Conservation (phyloP, 1,140 invertebrate genomes). For the Pseudomyrmex dendroicus region DNA sequence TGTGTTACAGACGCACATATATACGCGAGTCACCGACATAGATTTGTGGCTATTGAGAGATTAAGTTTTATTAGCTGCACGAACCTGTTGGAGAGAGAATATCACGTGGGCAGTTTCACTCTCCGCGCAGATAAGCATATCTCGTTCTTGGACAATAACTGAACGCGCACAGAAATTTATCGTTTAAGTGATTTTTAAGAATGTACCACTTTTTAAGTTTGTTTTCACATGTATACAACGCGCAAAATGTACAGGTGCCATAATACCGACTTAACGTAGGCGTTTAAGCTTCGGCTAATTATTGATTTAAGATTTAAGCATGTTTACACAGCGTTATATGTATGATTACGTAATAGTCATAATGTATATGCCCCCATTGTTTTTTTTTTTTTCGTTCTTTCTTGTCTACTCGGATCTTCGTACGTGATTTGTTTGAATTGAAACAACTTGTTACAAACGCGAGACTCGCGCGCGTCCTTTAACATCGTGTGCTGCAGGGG, state of each 20-base stretch:
- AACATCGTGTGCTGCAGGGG: not conserved
- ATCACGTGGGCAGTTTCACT: conserved; percentile 16
- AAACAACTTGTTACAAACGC: not conserved
- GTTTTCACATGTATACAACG: not conserved
- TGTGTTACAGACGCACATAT: not conserved
- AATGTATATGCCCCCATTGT: conserved; percentile 1
- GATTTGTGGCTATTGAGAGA: not conserved
- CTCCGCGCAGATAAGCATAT: conserved; percentile 32
- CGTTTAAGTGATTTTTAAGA: not conserved
- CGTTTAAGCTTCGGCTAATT: not conserved
- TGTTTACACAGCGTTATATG: not conserved
- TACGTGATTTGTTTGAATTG: conserved; percentile 10
- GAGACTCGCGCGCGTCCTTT: not conserved
- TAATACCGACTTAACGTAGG: conserved; percentile 8
- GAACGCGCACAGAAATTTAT: not conserved
- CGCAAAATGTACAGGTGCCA: conserved; percentile 34
- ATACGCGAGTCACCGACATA: not conserved
- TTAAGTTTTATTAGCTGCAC: not conserved
- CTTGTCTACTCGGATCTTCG: conserved; percentile 11
- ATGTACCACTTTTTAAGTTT: conserved; percentile 19
- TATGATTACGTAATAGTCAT: conserved; percentile 7
- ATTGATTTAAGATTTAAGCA: conserved; percentile 11
- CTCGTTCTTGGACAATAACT: conserved; percentile 29
- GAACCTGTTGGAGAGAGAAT: conserved; percentile 2
- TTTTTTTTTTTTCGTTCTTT: conserved; percentile 33